A percentile compares a stretch with the other conserved stretches of the same genome.
Evolutionary conservation across 1,140 invertebrate species (phyloP).

Genomic region (Drosophila busckii): DNA sequence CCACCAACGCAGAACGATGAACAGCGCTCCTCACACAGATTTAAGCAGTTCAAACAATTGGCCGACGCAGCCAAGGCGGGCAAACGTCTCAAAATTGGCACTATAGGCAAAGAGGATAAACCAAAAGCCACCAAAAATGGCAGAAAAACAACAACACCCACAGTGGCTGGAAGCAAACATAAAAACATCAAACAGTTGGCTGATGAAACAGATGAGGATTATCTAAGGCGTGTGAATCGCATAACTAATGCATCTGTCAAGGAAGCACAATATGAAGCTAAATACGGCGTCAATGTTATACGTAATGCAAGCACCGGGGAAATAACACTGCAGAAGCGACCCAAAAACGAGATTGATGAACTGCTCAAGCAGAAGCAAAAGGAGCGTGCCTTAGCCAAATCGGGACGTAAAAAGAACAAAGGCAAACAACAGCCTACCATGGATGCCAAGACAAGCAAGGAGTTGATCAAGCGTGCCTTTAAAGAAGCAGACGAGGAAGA

Average conservation of each 20-base stretch:
- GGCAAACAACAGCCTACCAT: slow-evolving; percentile 53
- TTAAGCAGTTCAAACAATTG: slow-evolving; percentile 63
- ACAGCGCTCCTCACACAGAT: slow-evolving; percentile 64
- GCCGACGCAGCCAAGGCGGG: slow-evolving; percentile 59
- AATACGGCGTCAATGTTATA: slow-evolving; percentile 81
- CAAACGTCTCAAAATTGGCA: slow-evolving; percentile 49
- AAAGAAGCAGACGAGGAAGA: slow-evolving; percentile 71
- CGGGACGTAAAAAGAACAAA: slow-evolving; percentile 49
- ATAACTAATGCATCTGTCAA: slow-evolving; percentile 80
- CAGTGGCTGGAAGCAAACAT: slow-evolving; percentile 18
- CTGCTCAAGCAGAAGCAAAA: slow-evolving; percentile 78
- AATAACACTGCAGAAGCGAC: slow-evolving; percentile 79
- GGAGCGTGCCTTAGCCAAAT: slow-evolving; percentile 71
- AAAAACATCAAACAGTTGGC: slow-evolving; percentile 72
- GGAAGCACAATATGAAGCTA: slow-evolving; percentile 81
- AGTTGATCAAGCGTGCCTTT: slow-evolving; percentile 69
- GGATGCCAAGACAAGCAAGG: slow-evolving; percentile 78
- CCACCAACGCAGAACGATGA: slow-evolving; percentile 61
- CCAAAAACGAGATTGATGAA: slow-evolving; percentile 80
- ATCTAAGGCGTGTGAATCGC: slow-evolving; percentile 79
- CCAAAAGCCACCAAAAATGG: slow-evolving; percentile 26
- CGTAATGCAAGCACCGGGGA: slow-evolving; percentile 80
- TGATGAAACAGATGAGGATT: slow-evolving; percentile 79
- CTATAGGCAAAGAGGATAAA: slow-evolving; percentile 56
- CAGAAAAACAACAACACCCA: not conserved